Percentiles rank a stretch among this genome's conserved stretches.
These are phyloP conservation scores for Platycnemis pennipes DNA, from an alignment of 2,888 invertebrate genomes.

Conservation along the genomic window DNA sequence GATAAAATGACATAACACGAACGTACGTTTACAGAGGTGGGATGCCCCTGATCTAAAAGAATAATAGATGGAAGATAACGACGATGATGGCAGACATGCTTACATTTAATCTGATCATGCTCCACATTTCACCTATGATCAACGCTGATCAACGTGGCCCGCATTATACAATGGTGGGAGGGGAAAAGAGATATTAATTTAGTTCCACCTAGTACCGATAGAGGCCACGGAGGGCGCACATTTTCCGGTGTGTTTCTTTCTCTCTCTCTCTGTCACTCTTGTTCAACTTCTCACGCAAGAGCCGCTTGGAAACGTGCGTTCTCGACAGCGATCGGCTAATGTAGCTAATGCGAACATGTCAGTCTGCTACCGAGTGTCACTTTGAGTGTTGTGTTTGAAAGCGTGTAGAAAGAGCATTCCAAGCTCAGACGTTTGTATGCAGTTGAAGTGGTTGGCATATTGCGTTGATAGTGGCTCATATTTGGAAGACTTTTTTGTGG, in stretches of 20 bases:
- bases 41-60: too few species aligned
- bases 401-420: neutral
- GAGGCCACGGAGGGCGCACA: slow-evolving; percentile 17
- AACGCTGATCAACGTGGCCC: too few species aligned
- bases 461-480: neutral
- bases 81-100: too few species aligned
- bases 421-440: neutral
- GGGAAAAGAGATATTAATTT: too few species aligned
- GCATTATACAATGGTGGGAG: too few species aligned
- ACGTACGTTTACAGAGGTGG: too few species aligned
- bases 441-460: neutral
- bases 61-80: too few species aligned
- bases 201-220: slow-evolving; percentile 38
- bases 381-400: neutral
- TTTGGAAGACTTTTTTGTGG: slow-evolving; percentile 4
- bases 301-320: neutral
- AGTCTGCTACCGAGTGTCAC: slow-evolving; percentile 16
- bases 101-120: too few species aligned
- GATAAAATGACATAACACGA: too few species aligned
- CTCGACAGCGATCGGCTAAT: neutral
- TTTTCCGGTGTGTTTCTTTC: slow-evolving; percentile 41
- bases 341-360: neutral
- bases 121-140: too few species aligned
- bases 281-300: neutral
- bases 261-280: neutral